These are phyloP conservation scores for Trichogramma dendrolimi DNA, from an alignment of 2,888 invertebrate species.

Conservation along the genomic window DNA sequence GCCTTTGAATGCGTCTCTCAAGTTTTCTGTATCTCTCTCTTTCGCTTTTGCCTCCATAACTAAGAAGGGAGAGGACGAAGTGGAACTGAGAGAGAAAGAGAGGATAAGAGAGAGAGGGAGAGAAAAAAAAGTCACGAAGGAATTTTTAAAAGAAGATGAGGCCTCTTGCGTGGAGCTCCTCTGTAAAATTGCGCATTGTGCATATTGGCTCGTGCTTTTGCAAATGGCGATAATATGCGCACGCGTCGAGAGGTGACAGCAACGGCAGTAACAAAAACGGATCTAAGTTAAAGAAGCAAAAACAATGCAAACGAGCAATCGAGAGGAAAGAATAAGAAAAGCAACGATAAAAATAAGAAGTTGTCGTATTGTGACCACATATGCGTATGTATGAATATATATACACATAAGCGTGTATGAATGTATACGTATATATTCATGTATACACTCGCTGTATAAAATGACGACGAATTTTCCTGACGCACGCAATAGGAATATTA, in stretches of 20 bases:
- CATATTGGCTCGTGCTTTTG: neutral
- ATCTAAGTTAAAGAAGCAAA: neutral
- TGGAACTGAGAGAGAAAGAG: slow-evolving; percentile 15
- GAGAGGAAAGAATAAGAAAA: slow-evolving; percentile 1
- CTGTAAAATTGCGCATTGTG: neutral
- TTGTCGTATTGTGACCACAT: slow-evolving; percentile 10
- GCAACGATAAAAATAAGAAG: neutral
- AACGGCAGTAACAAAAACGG: slow-evolving; percentile 6
- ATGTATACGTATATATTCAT: slow-evolving; percentile 36
- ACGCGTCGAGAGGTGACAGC: neutral
- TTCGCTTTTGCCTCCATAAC: neutral
- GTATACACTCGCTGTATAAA: slow-evolving; percentile 29
- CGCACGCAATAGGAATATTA: slow-evolving; percentile 50
- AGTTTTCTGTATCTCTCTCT: too few species aligned
- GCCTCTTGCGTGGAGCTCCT: neutral
- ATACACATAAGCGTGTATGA: slow-evolving; percentile 32
- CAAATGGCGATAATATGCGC: neutral
- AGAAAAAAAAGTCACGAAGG: neutral
- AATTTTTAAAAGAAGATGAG: neutral
- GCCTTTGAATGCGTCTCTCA: too few species aligned
- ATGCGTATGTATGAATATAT: slow-evolving; percentile 30
- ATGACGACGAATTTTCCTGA: slow-evolving; percentile 46
- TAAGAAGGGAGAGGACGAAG: neutral
- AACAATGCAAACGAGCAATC: neutral
- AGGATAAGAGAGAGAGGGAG: slow-evolving; percentile 9